phyloP scores from a whole-genome alignment of 2,113 vertebrate species.

The Sinocyclocheilus anophthalmus region DNA sequence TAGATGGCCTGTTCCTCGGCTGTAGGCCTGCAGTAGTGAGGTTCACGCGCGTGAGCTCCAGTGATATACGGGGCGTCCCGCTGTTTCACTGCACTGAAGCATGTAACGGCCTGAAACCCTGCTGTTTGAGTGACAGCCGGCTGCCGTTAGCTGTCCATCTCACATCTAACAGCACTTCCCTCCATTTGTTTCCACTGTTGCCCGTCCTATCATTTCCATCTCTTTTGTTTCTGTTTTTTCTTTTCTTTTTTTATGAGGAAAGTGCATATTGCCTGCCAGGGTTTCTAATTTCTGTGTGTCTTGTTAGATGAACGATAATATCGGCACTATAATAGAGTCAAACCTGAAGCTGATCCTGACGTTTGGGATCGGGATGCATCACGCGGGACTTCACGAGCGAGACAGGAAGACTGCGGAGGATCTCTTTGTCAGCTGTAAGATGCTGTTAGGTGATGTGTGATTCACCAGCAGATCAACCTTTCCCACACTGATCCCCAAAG shows the following conservation, averaged over 20 bases:
- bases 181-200: neutral
- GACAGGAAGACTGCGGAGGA: conserved; percentile 97
- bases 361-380: conserved; percentile 97
- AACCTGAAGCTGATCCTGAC: conserved; percentile 96
- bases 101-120: conserved; percentile 77
- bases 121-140: conserved; percentile 80
- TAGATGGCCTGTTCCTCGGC: neutral
- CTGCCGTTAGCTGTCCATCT: conserved; percentile 71
- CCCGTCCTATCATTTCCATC: neutral
- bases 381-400: conserved; percentile 92
- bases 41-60: conserved; percentile 38
- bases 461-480: neutral
- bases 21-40: neutral
- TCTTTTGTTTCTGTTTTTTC: neutral
- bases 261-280: neutral
- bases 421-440: conserved; percentile 97
- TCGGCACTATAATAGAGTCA: conserved; percentile 88
- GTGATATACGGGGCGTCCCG: conserved; percentile 83
- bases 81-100: conserved; percentile 67
- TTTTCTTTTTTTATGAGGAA: neutral
- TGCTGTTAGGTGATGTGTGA: conserved; percentile 56
- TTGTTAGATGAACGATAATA: conserved; percentile 89
- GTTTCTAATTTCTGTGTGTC: neutral
- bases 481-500: neutral
- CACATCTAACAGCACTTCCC: conserved; percentile 70